Evolutionary conservation across 1,140 invertebrate species (phyloP).

Genomic region (Mamestra configurata): DNA sequence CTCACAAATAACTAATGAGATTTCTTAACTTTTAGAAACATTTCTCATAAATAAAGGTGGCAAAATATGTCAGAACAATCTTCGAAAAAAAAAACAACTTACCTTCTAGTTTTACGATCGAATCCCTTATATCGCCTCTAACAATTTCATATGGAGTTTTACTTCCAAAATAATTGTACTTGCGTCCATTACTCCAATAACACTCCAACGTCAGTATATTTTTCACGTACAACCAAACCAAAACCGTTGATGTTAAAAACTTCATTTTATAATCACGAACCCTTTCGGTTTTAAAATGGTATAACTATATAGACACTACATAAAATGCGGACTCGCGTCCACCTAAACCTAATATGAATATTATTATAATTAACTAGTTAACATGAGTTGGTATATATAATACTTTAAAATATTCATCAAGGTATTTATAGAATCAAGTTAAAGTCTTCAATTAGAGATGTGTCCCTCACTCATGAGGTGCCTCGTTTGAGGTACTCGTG

Average conservation of each 20-base stretch:
- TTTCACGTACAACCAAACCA: not conserved
- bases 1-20: slow-evolving; percentile 6
- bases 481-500: too few species aligned
- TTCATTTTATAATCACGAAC: not conserved
- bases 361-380: not conserved
- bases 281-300: not conserved
- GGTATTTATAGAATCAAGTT: too few species aligned
- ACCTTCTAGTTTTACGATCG: slow-evolving; percentile 25
- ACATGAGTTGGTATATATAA: not conserved
- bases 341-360: not conserved
- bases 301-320: not conserved
- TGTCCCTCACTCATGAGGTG: too few species aligned
- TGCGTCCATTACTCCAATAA: slow-evolving; percentile 19
- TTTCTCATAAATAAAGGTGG: slow-evolving; percentile 12
- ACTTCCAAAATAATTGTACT: slow-evolving; percentile 37
- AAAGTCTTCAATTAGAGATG: too few species aligned
- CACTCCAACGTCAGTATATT: not conserved
- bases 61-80: slow-evolving; percentile 19
- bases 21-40: not conserved
- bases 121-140: slow-evolving; percentile 48
- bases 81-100: slow-evolving; percentile 24
- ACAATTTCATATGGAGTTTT: slow-evolving; percentile 41
- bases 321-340: too few species aligned
- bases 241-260: not conserved
- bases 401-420: not conserved